A percentile compares a stretch with the other conserved stretches of the same genome.
Conservation (phyloP, 2,888 invertebrate species). For the Tetranychus piercei region DNA sequence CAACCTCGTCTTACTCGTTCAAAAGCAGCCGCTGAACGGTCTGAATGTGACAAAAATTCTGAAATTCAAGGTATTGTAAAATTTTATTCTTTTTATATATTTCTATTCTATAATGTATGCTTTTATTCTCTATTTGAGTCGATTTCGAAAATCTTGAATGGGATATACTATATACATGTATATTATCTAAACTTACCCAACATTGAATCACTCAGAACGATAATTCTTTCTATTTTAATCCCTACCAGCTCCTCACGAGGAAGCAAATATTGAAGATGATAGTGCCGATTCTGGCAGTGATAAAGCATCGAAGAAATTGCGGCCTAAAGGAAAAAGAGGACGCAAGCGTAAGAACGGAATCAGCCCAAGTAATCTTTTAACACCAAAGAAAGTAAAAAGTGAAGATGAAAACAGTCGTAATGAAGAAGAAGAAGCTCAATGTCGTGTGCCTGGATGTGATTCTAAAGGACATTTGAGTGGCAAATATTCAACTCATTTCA, state of each 20-base stretch:
- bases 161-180: too few relatives aligned
- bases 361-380: not conserved
- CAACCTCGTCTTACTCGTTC: not conserved
- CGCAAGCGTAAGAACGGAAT: not conserved
- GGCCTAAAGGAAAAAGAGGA: not conserved
- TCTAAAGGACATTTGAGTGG: conserved; percentile 37
- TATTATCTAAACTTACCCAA: too few relatives aligned
- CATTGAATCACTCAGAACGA: too few relatives aligned
- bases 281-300: not conserved
- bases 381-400: not conserved
- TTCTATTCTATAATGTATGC: not conserved
- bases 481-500: conserved; percentile 47
- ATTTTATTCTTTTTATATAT: not conserved
- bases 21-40: not conserved
- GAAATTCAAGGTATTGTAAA: not conserved
- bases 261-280: not conserved
- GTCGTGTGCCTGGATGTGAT: conserved; percentile 67
- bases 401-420: not conserved
- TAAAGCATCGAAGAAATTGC: not conserved
- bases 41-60: not conserved
- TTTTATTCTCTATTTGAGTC: too few relatives aligned
- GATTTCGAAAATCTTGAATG: too few relatives aligned
- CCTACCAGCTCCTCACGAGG: not conserved
- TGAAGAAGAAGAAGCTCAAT: conserved; percentile 31
- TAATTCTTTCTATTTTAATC: too few relatives aligned